Conservation (phyloP, 2,797 vertebrate species). For the Heterohyrax brucei region DNA sequence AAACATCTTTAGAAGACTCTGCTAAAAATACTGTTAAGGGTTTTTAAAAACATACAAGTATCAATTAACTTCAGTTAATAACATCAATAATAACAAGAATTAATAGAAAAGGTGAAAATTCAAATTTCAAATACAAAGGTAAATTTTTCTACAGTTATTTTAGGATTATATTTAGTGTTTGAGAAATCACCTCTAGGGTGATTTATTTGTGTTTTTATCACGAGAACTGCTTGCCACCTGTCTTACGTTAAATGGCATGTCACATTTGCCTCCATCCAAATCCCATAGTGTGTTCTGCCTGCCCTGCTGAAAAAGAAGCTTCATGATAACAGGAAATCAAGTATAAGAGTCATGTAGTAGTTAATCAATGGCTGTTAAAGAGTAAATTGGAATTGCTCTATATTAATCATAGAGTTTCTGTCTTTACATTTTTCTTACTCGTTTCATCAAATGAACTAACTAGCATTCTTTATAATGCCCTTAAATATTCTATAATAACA, state of each 20-base stretch:
- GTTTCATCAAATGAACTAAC: conserved; percentile 13
- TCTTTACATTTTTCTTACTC: not conserved
- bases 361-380: not conserved
- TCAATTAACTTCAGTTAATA: conserved; percentile 52
- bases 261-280: not conserved
- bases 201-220: conserved; percentile 37
- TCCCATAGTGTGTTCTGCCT: not conserved
- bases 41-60: not conserved
- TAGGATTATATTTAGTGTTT: conserved; percentile 28
- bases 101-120: not conserved
- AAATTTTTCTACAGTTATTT: not conserved
- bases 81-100: not conserved
- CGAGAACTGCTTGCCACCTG: not conserved
- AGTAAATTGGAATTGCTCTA: not conserved
- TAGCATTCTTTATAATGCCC: conserved; percentile 32
- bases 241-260: conserved; percentile 13
- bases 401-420: conserved; percentile 8
- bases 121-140: not conserved
- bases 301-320: conserved; percentile 9
- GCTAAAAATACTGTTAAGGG: not conserved
- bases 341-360: not conserved
- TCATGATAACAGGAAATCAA: not conserved
- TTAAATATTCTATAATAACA: conserved; percentile 40
- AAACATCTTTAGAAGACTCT: conserved; percentile 23
- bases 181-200: not conserved